phyloP scores from a whole-genome alignment of 2,888 invertebrate species.

The Caenorhabditis auriculariae region DNA sequence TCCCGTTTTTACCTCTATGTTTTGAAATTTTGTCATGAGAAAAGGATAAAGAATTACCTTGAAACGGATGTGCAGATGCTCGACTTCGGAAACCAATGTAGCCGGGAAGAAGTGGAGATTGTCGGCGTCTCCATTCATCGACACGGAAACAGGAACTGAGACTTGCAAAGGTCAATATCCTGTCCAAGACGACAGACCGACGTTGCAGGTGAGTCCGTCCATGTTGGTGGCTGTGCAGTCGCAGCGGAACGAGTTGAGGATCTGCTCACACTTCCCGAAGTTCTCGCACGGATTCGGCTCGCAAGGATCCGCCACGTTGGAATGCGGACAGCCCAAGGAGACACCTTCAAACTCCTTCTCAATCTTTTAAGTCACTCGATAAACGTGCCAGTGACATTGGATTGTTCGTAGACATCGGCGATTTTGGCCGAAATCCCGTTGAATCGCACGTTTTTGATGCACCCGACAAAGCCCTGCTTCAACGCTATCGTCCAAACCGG shows the following conservation, averaged over 20 bases:
- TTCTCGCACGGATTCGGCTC: conserved; percentile 55
- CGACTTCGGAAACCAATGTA: conserved; percentile 23
- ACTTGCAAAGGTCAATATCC: not conserved
- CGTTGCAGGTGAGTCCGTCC: conserved; percentile 52
- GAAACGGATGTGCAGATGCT: conserved; percentile 27
- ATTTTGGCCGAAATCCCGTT: conserved; percentile 62
- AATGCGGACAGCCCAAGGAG: conserved; percentile 43
- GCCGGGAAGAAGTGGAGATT: conserved; percentile 26
- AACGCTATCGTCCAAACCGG: conserved; percentile 44
- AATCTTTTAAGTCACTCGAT: not conserved
- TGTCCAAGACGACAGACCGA: conserved; percentile 12
- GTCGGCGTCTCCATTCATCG: conserved; percentile 30
- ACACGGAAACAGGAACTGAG: conserved; percentile 5
- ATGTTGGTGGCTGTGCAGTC: conserved; percentile 54
- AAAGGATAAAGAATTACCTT: conserved; percentile 1
- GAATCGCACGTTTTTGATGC: conserved; percentile 59
- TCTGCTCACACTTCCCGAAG: conserved; percentile 44
- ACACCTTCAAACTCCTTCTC: conserved; percentile 21
- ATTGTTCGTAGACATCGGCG: conserved; percentile 44
- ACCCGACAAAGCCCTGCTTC: conserved; percentile 53
- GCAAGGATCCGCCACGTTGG: conserved; percentile 35
- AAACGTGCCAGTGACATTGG: conserved; percentile 31
- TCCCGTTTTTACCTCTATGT: no score
- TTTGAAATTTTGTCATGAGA: no score
- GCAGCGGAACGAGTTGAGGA: conserved; percentile 43